Evolutionary conservation across 1,140 invertebrate species (phyloP).

Genomic region (Aphelinus certus): DNA sequence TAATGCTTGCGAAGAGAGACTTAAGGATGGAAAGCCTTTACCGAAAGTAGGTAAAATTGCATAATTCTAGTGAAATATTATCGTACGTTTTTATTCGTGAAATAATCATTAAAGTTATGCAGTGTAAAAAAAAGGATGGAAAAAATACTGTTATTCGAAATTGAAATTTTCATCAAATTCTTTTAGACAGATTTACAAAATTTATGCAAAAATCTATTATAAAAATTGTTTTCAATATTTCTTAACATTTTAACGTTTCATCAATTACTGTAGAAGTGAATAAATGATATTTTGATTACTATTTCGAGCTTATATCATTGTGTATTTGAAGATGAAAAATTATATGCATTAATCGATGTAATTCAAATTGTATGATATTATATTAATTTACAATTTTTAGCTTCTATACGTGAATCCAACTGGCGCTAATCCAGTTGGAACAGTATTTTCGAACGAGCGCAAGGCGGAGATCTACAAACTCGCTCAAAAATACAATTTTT

Average conservation of each 20-base stretch:
- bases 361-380: not conserved
- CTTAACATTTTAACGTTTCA: no score
- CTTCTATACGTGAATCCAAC: constrained; percentile 72
- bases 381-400: constrained; percentile 47
- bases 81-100: not conserved
- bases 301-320: no score
- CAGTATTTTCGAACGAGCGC: constrained; percentile 63
- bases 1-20: constrained; percentile 49
- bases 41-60: constrained; percentile 53
- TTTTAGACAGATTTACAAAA: no score
- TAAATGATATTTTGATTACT: no score
- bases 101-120: constrained; percentile 6
- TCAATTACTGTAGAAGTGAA: no score
- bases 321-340: no score
- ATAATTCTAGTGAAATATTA: no score
- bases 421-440: constrained; percentile 72
- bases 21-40: constrained; percentile 41
- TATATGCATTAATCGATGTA: not conserved
- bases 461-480: constrained; percentile 69
- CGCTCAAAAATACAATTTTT: constrained; percentile 69
- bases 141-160: no score
- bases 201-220: no score
- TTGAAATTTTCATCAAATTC: no score
- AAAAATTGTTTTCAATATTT: no score
- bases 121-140: no score